phyloP scores from a whole-genome alignment of 2,113 vertebrate genomes.

The Gobiocypris rarus region DNA sequence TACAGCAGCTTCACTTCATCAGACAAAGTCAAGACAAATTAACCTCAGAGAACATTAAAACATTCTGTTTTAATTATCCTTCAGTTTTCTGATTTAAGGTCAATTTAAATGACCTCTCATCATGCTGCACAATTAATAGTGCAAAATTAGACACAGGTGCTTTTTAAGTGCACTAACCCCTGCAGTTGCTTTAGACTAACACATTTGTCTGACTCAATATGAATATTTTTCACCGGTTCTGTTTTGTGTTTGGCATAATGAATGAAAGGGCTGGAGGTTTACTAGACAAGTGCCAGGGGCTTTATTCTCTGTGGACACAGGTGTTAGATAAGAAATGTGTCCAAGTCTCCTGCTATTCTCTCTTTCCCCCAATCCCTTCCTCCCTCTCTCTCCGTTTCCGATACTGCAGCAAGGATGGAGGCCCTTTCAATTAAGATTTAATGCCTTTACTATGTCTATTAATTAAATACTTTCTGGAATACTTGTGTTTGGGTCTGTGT shows the following conservation, averaged over 20 bases:
- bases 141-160: not conserved
- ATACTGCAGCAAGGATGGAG: slow-evolving; percentile 21
- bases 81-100: slow-evolving; percentile 7
- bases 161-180: slow-evolving; percentile 5
- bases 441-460: slow-evolving; percentile 4
- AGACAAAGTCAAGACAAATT: slow-evolving; percentile 10
- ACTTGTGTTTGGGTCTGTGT: not conserved
- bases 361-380: not conserved
- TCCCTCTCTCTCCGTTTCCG: slow-evolving; percentile 1
- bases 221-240: slow-evolving; percentile 6
- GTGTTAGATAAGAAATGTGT: slow-evolving; percentile 25
- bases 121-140: not conserved
- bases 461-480: not conserved
- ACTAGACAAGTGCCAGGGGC: slow-evolving; percentile 5
- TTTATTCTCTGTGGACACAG: slow-evolving; percentile 39
- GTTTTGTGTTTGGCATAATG: not conserved
- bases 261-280: slow-evolving; percentile 15
- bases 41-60: slow-evolving; percentile 12
- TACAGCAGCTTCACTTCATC: not conserved
- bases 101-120: slow-evolving; percentile 10
- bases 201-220: not conserved
- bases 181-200: not conserved
- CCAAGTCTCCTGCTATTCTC: slow-evolving; percentile 17
- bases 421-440: slow-evolving; percentile 25
- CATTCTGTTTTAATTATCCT: slow-evolving; percentile 1